A percentile compares a stretch with the other conserved stretches of the same genome.
These are phyloP conservation scores for Idaea dimidiata DNA, from an alignment of 2,888 invertebrate species.

Conservation along the genomic window DNA sequence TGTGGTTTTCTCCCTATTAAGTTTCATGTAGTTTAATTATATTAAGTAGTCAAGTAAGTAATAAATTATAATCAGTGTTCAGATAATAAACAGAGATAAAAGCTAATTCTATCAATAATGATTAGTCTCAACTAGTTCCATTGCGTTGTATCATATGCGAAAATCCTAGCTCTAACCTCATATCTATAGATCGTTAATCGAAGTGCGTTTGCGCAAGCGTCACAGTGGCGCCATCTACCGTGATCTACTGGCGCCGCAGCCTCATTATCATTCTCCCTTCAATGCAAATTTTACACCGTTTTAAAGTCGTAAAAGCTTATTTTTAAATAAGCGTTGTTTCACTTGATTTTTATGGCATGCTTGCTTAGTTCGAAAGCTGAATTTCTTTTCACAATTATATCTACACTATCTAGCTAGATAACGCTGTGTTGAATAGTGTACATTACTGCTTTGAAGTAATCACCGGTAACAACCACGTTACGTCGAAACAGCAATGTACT, in stretches of 20 bases:
- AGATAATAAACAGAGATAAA: background rate
- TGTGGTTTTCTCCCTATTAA: background rate
- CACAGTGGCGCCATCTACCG: conserved; percentile 68
- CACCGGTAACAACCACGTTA: too few species aligned
- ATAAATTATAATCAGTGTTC: background rate
- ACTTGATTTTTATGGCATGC: background rate
- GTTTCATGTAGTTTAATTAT: background rate
- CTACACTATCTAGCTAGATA: too few species aligned
- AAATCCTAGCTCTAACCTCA: background rate
- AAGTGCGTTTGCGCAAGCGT: conserved; percentile 19
- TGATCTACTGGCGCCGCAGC: conserved; percentile 45
- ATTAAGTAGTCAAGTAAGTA: background rate
- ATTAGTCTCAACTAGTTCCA: background rate
- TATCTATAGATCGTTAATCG: background rate
- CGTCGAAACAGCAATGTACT: too few species aligned
- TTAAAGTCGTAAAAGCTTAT: conserved; percentile 19
- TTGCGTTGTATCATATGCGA: conserved; percentile 10
- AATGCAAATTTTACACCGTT: conserved; percentile 15
- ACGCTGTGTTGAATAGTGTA: too few species aligned
- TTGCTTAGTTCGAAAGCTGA: background rate
- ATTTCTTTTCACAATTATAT: background rate
- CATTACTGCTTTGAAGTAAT: too few species aligned
- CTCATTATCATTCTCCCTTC: conserved; percentile 11
- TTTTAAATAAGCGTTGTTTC: conserved; percentile 12
- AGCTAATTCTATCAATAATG: background rate